Conservation (phyloP, 2,113 vertebrate species). For the Numenius arquata region DNA sequence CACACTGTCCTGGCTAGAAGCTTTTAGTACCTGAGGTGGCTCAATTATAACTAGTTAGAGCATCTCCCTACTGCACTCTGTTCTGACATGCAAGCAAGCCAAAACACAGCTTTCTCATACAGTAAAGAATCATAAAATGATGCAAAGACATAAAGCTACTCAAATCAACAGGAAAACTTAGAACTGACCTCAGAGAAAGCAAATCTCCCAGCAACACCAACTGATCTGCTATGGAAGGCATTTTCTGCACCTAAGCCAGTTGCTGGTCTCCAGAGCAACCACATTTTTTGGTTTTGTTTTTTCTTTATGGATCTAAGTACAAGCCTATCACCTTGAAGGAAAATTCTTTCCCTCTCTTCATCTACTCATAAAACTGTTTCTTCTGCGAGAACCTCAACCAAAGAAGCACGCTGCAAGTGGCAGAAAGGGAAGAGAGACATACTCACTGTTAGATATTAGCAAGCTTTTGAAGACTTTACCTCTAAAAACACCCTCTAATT, state of each 20-base stretch:
- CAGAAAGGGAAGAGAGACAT: background rate
- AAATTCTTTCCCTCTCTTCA: background rate
- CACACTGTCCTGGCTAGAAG: conserved; percentile 16
- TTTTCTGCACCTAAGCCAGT: background rate
- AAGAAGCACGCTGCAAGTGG: background rate
- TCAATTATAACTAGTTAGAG: background rate
- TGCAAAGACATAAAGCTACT: background rate
- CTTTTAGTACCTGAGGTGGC: background rate
- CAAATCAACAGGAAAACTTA: background rate
- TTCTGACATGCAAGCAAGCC: background rate
- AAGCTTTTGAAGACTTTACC: background rate
- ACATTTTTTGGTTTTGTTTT: background rate
- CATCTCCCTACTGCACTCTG: background rate
- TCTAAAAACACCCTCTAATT: background rate
- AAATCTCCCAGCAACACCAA: background rate
- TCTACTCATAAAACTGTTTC: background rate
- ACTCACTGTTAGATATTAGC: background rate
- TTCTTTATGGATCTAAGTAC: background rate
- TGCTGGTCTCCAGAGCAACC: background rate
- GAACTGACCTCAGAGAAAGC: background rate
- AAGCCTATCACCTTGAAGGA: background rate
- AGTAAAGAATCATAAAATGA: background rate
- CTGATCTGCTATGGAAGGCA: background rate
- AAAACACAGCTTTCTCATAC: background rate
- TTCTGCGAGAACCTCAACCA: background rate